phyloP scores from a whole-genome alignment of 2,797 vertebrate species.

The Oryzias sinensis region DNA sequence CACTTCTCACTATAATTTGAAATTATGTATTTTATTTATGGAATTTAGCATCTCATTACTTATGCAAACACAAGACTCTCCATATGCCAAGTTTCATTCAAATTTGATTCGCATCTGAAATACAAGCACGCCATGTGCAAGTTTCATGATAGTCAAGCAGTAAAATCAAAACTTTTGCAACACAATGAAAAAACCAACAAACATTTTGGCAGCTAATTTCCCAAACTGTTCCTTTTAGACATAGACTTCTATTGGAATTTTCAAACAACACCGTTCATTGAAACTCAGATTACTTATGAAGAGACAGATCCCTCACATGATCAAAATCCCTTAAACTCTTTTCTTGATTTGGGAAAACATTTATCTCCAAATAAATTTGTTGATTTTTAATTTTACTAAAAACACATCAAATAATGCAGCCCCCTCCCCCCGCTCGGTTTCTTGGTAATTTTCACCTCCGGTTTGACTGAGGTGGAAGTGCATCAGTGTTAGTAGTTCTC shows the following conservation, averaged over 20 bases:
- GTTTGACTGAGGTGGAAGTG: not conserved
- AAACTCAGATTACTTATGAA: too few species aligned
- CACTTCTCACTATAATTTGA: constrained; percentile 1
- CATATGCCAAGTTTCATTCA: constrained; percentile 27
- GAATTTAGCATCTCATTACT: constrained; percentile 11
- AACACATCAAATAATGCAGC: too few species aligned
- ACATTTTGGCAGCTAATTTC: not conserved
- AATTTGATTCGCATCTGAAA: constrained; percentile 29
- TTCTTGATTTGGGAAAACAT: too few species aligned
- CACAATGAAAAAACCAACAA: not conserved
- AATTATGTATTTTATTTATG: not conserved
- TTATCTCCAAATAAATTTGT: not conserved
- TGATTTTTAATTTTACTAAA: not conserved
- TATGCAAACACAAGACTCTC: constrained; percentile 31
- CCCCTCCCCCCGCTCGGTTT: not conserved
- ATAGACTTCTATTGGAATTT: too few species aligned
- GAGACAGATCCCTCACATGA: too few species aligned
- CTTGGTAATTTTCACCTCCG: not conserved
- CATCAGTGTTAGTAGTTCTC: constrained; percentile 4
- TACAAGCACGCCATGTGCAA: constrained; percentile 15
- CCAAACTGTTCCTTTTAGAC: not conserved
- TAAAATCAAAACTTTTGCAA: not conserved
- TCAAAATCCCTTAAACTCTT: too few species aligned
- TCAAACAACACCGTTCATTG: too few species aligned
- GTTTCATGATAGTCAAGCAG: constrained; percentile 10